Percentiles rank a stretch among this genome's conserved stretches.
Conservation (phyloP, 2,797 vertebrate genomes). For the Tarsius wallacei region DNA sequence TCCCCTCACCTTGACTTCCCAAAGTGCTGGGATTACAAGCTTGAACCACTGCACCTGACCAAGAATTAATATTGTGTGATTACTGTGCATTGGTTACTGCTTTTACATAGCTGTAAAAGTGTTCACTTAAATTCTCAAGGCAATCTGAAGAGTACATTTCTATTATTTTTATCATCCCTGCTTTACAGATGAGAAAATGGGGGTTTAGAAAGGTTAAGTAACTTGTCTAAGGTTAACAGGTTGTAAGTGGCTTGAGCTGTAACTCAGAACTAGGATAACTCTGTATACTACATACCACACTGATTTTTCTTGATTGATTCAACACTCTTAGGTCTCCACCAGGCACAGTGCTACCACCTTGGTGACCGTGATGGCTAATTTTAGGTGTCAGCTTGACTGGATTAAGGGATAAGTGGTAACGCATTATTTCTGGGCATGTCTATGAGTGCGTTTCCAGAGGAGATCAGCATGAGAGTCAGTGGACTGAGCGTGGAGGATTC, state of each 20-base stretch:
- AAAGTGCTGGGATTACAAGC: too few relatives aligned
- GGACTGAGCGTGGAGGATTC: background rate
- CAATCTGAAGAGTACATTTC: constrained; percentile 48
- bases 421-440: background rate
- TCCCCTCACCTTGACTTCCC: too few relatives aligned
- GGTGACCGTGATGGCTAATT: background rate
- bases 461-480: background rate
- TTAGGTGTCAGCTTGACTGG: background rate
- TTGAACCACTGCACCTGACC: too few relatives aligned
- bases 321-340: background rate
- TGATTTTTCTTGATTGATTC: background rate
- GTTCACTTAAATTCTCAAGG: constrained; percentile 11
- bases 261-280: background rate
- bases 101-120: constrained; percentile 2
- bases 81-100: background rate
- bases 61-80: background rate
- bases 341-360: background rate
- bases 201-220: constrained; percentile 1
- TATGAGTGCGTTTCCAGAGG: background rate
- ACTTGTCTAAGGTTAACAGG: background rate
- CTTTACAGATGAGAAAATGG: constrained; percentile 3
- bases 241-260: background rate
- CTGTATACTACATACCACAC: background rate
- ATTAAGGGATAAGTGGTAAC: background rate
- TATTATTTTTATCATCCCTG: constrained; percentile 25